A percentile compares a stretch with the other conserved stretches of the same genome.
Conservation (phyloP, 2,113 vertebrate species). For the Neolamprologus longior region DNA sequence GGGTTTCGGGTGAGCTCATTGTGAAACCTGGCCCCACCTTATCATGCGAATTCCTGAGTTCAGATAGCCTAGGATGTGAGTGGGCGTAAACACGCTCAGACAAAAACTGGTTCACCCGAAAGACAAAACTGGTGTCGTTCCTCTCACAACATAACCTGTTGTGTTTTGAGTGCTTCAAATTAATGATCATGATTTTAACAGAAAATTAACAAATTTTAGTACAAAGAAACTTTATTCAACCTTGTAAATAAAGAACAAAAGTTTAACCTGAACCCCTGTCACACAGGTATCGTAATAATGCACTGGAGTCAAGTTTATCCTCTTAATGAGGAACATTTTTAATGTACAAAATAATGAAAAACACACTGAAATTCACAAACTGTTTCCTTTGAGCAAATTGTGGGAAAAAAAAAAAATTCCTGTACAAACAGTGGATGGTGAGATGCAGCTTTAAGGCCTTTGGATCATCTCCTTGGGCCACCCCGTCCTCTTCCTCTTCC, state of each 20-base stretch:
- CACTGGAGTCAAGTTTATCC: background rate
- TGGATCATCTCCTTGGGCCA: conserved; percentile 87
- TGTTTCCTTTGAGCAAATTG: background rate
- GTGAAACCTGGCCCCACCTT: too few relatives aligned
- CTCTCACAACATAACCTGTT: background rate
- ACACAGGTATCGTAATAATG: background rate
- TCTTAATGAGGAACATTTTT: conserved; percentile 46
- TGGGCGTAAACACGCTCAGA: too few relatives aligned
- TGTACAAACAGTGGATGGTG: conserved; percentile 72
- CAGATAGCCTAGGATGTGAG: too few relatives aligned
- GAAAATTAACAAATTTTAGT: background rate
- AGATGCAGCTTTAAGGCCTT: conserved; percentile 10
- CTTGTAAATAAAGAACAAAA: background rate
- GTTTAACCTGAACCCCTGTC: background rate
- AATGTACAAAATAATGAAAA: conserved; percentile 70
- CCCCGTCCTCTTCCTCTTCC: conserved; percentile 86
- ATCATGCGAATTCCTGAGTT: too few relatives aligned
- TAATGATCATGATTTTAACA: background rate
- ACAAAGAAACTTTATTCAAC: background rate
- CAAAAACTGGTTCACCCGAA: too few relatives aligned
- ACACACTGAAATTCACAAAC: conserved; percentile 39
- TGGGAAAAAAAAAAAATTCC: conserved; percentile 63
- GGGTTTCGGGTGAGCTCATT: too few relatives aligned
- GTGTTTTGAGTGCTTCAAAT: background rate
- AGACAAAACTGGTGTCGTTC: too few relatives aligned